phyloP scores from a whole-genome alignment of 2,113 vertebrate genomes.

The Laterallus jamaicensis region DNA sequence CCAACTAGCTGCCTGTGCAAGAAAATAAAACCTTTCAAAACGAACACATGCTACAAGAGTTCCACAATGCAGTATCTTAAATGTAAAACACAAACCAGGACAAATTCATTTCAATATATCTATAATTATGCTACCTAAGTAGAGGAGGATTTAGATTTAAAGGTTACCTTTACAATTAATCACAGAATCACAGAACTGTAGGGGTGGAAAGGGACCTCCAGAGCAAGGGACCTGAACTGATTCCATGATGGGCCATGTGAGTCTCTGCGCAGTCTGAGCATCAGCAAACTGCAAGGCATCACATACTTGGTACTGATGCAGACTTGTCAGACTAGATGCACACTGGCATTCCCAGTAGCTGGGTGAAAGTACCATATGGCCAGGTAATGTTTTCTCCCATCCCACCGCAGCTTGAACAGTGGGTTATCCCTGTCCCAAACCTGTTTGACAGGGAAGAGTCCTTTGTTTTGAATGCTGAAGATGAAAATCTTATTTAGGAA shows the following conservation, averaged over 20 bases:
- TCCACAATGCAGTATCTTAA: not conserved
- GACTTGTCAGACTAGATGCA: not conserved
- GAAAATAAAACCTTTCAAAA: conserved; percentile 41
- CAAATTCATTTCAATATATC: not conserved
- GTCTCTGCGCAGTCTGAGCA: too few species aligned
- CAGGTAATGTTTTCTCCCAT: not conserved
- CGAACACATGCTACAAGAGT: not conserved
- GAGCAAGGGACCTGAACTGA: too few species aligned
- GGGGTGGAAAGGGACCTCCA: too few species aligned
- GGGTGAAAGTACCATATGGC: not conserved
- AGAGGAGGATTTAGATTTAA: not conserved
- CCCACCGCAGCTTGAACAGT: not conserved
- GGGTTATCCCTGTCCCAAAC: not conserved
- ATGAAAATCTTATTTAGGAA: not conserved
- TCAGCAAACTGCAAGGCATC: not conserved
- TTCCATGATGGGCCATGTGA: too few species aligned
- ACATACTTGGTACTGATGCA: not conserved
- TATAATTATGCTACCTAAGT: not conserved
- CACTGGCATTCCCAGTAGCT: not conserved
- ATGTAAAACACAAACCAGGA: conserved; percentile 24
- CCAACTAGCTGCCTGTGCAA: not conserved
- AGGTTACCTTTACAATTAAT: conserved; percentile 26
- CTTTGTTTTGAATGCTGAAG: not conserved
- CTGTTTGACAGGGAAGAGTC: not conserved
- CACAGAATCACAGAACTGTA: too few species aligned